Evolutionary conservation across 2,888 invertebrate genomes (phyloP).

Genomic region (Cactoblastis cactorum): DNA sequence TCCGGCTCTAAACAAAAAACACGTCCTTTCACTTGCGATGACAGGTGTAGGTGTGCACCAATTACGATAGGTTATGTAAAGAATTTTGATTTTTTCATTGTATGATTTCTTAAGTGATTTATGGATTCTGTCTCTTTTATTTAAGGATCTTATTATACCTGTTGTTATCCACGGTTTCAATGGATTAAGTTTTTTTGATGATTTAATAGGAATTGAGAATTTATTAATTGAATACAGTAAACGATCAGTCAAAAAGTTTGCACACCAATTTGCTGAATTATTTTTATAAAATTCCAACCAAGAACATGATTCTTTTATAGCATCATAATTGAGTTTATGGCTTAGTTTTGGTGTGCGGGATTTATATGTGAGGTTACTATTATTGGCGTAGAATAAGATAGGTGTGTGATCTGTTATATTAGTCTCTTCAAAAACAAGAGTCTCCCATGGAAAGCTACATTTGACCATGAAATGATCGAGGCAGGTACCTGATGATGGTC

Average conservation of each 20-base stretch:
- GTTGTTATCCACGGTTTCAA: too few species aligned
- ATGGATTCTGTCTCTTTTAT: neutral
- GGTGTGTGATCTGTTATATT: too few species aligned
- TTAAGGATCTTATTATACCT: neutral
- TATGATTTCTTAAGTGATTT: neutral
- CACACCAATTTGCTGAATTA: neutral
- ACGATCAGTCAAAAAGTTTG: neutral
- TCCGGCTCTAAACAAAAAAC: neutral
- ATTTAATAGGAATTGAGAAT: too few species aligned
- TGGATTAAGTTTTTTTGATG: too few species aligned
- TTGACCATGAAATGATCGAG: neutral
- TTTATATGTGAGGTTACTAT: too few species aligned
- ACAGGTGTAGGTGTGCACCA: too few species aligned
- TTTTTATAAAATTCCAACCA: neutral
- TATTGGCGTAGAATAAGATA: too few species aligned
- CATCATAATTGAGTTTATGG: neutral
- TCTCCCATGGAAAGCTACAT: too few species aligned
- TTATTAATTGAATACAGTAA: neutral
- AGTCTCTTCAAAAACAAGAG: too few species aligned
- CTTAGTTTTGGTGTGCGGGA: too few species aligned
- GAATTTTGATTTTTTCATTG: neutral
- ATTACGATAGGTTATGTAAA: neutral
- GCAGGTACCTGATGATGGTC: neutral
- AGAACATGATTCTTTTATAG: neutral
- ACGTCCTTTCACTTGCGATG: neutral